Percentiles rank a stretch among this genome's conserved stretches.
Conservation (phyloP, 2,113 vertebrate species). For the Pogonocichla stellata region DNA sequence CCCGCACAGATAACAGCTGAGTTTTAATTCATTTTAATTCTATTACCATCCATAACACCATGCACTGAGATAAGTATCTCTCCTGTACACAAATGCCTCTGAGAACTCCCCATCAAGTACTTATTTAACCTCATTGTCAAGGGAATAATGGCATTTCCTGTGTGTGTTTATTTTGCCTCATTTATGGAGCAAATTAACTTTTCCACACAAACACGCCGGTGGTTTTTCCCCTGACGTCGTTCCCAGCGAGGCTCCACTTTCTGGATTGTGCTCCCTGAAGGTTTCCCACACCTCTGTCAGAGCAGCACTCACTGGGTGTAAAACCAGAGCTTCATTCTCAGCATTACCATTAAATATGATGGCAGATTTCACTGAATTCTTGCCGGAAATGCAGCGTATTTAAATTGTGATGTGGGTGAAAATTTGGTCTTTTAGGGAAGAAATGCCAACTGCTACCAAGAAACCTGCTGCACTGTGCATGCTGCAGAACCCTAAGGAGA, state of each 20-base stretch:
- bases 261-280: not conserved
- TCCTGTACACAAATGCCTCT: slow-evolving; percentile 33
- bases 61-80: slow-evolving; percentile 50
- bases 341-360: not conserved
- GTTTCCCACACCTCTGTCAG: not conserved
- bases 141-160: slow-evolving; percentile 37
- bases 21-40: slow-evolving; percentile 65
- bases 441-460: not conserved
- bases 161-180: slow-evolving; percentile 33
- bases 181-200: slow-evolving; percentile 37
- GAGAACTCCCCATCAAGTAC: slow-evolving; percentile 28
- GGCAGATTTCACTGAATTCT: not conserved
- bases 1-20: slow-evolving; percentile 37
- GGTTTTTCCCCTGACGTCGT: not conserved
- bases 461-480: not conserved
- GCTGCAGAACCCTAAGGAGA: not conserved
- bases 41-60: slow-evolving; percentile 38
- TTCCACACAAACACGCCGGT: not conserved
- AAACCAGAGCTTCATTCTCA: not conserved
- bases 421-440: not conserved
- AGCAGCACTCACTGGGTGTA: not conserved
- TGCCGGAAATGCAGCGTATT: not conserved
- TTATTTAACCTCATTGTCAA: slow-evolving; percentile 30
- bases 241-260: not conserved
- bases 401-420: not conserved